Evolutionary conservation across 1,140 invertebrate genomes (phyloP).

Genomic region (Potamilus streckersoni): DNA sequence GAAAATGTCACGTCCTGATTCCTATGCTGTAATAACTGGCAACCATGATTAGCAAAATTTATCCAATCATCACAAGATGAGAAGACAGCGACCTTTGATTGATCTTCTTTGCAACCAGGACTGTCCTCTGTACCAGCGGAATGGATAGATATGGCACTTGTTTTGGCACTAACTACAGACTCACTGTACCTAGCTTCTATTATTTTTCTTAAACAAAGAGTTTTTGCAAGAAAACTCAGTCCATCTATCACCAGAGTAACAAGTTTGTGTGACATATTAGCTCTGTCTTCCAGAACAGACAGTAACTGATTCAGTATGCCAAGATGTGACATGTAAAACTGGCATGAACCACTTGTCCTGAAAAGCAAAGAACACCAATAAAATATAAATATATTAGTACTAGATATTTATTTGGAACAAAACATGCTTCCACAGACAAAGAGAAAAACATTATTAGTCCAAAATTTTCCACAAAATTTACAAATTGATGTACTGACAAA

Average conservation of each 20-base stretch:
- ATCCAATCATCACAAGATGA: no score
- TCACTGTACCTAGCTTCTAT: no score
- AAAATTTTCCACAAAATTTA: not conserved
- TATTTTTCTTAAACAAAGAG: not conserved
- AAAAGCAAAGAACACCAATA: not conserved
- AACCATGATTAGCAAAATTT: no score
- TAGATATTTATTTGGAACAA: no score
- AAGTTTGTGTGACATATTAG: not conserved
- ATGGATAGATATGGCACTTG: no score
- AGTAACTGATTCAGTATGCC: constrained; percentile 11
- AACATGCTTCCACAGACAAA: no score
- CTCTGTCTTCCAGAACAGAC: not conserved
- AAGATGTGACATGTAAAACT: constrained; percentile 12
- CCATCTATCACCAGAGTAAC: not conserved
- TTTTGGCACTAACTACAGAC: no score
- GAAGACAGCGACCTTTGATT: not conserved
- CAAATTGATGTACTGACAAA: constrained; percentile 6
- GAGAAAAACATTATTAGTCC: no score
- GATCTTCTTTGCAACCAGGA: not conserved
- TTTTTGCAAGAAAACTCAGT: constrained; percentile 1
- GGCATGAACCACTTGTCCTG: constrained; percentile 15
- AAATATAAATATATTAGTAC: no score
- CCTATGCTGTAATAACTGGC: not conserved
- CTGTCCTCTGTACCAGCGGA: not conserved
- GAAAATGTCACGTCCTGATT: constrained; percentile 11